Base-by-base conservation (phyloP, 2,113 vertebrate species). In the Cervus canadensis region DNA sequence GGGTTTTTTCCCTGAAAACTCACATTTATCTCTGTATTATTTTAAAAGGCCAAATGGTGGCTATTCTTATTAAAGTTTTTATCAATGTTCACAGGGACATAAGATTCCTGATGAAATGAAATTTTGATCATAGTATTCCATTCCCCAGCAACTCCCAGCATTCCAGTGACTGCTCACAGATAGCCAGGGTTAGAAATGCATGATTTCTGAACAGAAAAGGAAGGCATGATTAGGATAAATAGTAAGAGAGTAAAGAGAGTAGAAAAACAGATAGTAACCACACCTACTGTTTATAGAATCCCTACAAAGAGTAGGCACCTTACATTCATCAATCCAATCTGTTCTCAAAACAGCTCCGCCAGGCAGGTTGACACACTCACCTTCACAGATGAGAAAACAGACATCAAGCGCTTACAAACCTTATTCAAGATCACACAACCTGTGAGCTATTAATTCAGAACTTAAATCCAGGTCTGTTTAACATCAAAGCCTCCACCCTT, bases 41-140 rank as follows among this genome's bases (percentile, higher is more conserved):
- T 97, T 93, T 95, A 95, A 87, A 95, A 54, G 10, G 16, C 21
- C 14, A 95, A 84, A 88, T 30, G 83, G 48, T 94, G 9, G 50
- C 82, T 86, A 89, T 92, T 96, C 56, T 93, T 76, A 95, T 82
- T 91, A 91, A 91, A 36, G 43, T 13, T 86, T 92, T 92, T 92
- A 62, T 76, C 87, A 95, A 17, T 25, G 15, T 83, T n/a, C 54
- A 96, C 85, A 91, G 79, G 17, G 25, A 94, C 50, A 83, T 60
- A 87, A 52, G 21, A 1, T 40, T 48, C 40, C 36, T 52, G 71
- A 36, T 52, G 45, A 96, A 64, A 30, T 71, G 5, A 83, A 54
- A 74, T 86, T 57, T 45, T 78, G 36, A 64, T 94, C 67, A 78
- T 9, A 87, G 23, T 60, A 87, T 91, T 89, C n/a, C n/a, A 6